A percentile compares a stretch with the other conserved stretches of the same genome.
These are phyloP conservation scores for Baccha elongata DNA, from an alignment of 2,888 invertebrate genomes.

Conservation along the genomic window DNA sequence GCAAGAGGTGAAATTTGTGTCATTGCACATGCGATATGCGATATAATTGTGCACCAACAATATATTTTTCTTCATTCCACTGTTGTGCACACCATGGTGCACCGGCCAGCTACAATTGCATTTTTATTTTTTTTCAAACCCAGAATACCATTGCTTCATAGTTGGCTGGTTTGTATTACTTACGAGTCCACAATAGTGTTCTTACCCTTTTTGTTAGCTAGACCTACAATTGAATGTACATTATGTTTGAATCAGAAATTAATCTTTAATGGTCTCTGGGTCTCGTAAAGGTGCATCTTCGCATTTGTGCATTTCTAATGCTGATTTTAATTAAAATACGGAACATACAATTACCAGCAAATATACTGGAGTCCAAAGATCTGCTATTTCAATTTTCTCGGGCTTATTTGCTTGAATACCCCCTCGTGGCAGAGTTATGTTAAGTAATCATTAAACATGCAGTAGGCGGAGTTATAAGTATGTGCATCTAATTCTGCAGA, in stretches of 20 bases:
- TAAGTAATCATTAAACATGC: conserved; percentile 35
- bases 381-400: conserved; percentile 32
- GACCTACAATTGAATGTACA: background rate
- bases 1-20: conserved; percentile 61
- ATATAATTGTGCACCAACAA: conserved; percentile 30
- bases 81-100: conserved; percentile 14
- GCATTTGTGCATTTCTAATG: conserved; percentile 8
- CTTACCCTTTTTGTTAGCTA: conserved; percentile 6
- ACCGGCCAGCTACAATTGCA: conserved; percentile 21
- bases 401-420: conserved; percentile 40
- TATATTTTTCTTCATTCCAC: conserved; percentile 40
- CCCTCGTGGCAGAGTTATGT: conserved; percentile 12
- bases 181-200: conserved; percentile 5
- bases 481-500: conserved; percentile 9
- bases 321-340: conserved; percentile 31
- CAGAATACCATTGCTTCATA: conserved; percentile 34
- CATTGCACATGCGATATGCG: conserved; percentile 62
- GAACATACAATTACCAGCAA: conserved; percentile 35
- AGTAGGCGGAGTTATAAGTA: background rate
- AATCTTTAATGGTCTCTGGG: background rate
- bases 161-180: conserved; percentile 19
- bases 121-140: conserved; percentile 20
- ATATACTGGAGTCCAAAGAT: conserved; percentile 23
- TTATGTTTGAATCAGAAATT: conserved; percentile 28
- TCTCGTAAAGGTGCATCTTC: background rate